Evolutionary conservation across 2,113 vertebrate species (phyloP).

Genomic region (Apaloderma vittatum): DNA sequence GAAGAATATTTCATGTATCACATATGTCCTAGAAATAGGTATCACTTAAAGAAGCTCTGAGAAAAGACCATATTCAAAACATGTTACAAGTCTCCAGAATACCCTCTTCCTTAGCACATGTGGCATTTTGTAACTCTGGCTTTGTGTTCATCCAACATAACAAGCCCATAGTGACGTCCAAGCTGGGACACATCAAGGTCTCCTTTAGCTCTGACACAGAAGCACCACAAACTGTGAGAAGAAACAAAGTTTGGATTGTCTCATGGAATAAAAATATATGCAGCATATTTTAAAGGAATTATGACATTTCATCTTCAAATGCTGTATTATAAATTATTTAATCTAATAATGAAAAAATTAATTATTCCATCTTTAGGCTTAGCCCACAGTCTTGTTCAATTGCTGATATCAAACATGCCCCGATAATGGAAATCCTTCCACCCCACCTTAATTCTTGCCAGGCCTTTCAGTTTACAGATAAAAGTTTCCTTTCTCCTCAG

Average conservation of each 20-base stretch:
- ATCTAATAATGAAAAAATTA: background rate
- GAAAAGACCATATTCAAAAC: background rate
- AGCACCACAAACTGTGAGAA: background rate
- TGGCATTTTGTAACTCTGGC: background rate
- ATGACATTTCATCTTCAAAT: background rate
- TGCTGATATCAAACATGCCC: background rate
- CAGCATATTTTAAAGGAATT: background rate
- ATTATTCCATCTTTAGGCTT: background rate
- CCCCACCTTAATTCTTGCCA: background rate
- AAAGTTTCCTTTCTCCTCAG: background rate
- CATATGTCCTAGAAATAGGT: background rate
- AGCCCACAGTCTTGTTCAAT: background rate
- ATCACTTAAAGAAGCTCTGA: background rate
- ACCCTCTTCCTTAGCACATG: background rate
- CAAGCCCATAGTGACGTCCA: background rate
- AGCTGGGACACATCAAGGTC: background rate
- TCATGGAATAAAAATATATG: background rate
- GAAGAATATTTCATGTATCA: background rate
- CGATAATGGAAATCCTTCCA: background rate
- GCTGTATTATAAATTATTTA: background rate
- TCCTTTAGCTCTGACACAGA: background rate
- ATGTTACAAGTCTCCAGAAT: background rate
- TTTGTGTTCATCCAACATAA: background rate
- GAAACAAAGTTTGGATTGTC: background rate
- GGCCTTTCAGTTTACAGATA: background rate